Conservation (phyloP, 2,888 invertebrate species). For the Slavum lentiscoides region DNA sequence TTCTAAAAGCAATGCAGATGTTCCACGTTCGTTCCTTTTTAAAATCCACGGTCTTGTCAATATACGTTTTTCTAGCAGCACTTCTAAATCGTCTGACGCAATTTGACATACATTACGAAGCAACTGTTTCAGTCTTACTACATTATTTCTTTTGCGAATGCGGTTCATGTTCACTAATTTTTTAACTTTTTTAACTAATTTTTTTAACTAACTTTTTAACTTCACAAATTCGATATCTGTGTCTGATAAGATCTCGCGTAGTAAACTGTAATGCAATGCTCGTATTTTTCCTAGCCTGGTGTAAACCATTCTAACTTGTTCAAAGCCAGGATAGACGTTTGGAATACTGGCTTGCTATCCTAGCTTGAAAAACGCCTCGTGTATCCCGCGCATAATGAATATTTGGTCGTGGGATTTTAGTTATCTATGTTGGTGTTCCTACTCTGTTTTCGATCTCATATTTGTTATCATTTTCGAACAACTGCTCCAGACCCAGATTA, state of each 20-base stretch:
- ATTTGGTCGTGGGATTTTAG: no score
- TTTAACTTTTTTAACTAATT: no score
- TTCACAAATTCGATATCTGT: background rate
- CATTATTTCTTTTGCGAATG: slow-evolving; percentile 14
- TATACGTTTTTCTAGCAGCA: slow-evolving; percentile 19
- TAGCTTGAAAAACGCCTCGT: background rate
- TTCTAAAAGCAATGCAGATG: slow-evolving; percentile 23
- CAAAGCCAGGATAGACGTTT: no score
- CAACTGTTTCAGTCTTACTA: slow-evolving; percentile 12
- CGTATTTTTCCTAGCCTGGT: no score
- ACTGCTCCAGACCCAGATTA: no score
- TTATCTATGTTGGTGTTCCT: no score
- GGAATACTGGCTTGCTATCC: background rate
- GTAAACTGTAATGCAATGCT: no score
- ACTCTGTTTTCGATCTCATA: no score
- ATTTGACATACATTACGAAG: slow-evolving; percentile 14
- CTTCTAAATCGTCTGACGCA: slow-evolving; percentile 24
- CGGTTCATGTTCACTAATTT: slow-evolving; percentile 17
- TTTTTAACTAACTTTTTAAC: background rate
- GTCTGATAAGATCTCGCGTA: no score
- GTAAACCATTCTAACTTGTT: no score
- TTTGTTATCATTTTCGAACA: no score
- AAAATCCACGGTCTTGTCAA: slow-evolving; percentile 23
- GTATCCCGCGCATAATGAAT: background rate
- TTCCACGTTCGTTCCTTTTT: slow-evolving; percentile 21